Percentiles rank a stretch among this genome's conserved stretches.
phyloP scores from a whole-genome alignment of 1,140 invertebrate species.

The Goniozus legneri region DNA sequence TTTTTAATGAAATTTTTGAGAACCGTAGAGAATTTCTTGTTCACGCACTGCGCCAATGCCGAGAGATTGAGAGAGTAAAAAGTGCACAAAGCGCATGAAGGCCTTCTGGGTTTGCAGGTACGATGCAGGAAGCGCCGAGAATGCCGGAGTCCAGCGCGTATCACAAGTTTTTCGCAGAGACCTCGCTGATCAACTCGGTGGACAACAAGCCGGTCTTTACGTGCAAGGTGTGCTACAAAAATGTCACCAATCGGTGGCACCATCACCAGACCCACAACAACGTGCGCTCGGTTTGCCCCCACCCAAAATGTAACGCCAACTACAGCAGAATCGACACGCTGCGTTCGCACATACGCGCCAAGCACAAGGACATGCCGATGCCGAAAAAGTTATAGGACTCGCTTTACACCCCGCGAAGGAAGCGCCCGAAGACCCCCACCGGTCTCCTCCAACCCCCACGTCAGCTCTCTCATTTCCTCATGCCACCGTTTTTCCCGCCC shows the following conservation, averaged over 20 bases:
- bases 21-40: no score
- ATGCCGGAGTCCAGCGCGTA: constrained; percentile 66
- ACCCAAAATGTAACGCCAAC: constrained; percentile 78
- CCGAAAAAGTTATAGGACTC: constrained; percentile 44
- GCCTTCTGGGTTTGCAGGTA: constrained; percentile 47
- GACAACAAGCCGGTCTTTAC: constrained; percentile 68
- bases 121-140: constrained; percentile 47
- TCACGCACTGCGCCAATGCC: no score
- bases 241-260: constrained; percentile 83
- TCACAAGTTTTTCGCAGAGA: constrained; percentile 78
- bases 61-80: no score
- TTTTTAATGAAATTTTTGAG: no score
- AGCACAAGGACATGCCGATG: constrained; percentile 64
- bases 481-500: constrained; percentile 18
- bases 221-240: constrained; percentile 78
- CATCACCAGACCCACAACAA: constrained; percentile 80
- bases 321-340: constrained; percentile 83
- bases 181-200: no score
- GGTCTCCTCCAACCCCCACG: constrained; percentile 6
- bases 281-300: constrained; percentile 74
- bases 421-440: constrained; percentile 26
- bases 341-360: constrained; percentile 70
- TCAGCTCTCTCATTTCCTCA: constrained; percentile 16
- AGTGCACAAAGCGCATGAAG: constrained; percentile 33
- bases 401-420: constrained; percentile 39